A percentile compares a stretch with the other conserved stretches of the same genome.
Conservation (phyloP, 1,140 invertebrate genomes). For the Idris sp. region DNA sequence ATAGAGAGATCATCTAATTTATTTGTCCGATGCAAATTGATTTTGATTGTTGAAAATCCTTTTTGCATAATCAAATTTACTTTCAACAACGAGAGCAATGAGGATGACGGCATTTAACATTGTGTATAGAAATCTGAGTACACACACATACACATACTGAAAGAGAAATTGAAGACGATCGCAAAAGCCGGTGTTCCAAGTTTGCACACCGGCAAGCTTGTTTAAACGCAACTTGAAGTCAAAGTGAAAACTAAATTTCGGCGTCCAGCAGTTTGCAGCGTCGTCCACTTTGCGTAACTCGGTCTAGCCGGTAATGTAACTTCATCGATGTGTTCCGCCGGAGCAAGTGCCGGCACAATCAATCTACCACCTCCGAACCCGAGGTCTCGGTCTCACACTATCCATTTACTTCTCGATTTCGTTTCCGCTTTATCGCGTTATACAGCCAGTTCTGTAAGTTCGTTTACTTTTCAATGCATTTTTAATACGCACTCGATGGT, state of each 20-base stretch:
- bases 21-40: no score
- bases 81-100: no score
- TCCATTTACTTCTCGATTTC: slow-evolving; percentile 51
- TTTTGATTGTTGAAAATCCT: no score
- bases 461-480: slow-evolving; percentile 58
- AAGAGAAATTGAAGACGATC: slow-evolving; percentile 67
- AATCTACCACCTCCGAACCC: slow-evolving; percentile 68
- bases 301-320: slow-evolving; percentile 76
- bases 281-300: slow-evolving; percentile 78
- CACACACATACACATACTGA: slow-evolving; percentile 17
- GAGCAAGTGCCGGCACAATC: slow-evolving; percentile 74
- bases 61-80: no score
- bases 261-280: slow-evolving; percentile 72
- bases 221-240: slow-evolving; percentile 74
- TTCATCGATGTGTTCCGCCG: slow-evolving; percentile 77
- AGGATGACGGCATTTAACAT: slow-evolving; percentile 19
- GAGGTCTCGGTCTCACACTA: slow-evolving; percentile 56
- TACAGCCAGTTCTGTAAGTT: slow-evolving; percentile 49
- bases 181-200: slow-evolving; percentile 67
- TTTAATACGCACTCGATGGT: slow-evolving; percentile 53
- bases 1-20: no score
- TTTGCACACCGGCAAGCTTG: slow-evolving; percentile 69
- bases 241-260: slow-evolving; percentile 76
- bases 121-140: slow-evolving; percentile 49
- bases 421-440: slow-evolving; percentile 49